Percentiles rank a stretch among this genome's conserved stretches.
These are phyloP conservation scores for Epinotia ramella DNA, from an alignment of 2,888 invertebrate species.

Conservation along the genomic window DNA sequence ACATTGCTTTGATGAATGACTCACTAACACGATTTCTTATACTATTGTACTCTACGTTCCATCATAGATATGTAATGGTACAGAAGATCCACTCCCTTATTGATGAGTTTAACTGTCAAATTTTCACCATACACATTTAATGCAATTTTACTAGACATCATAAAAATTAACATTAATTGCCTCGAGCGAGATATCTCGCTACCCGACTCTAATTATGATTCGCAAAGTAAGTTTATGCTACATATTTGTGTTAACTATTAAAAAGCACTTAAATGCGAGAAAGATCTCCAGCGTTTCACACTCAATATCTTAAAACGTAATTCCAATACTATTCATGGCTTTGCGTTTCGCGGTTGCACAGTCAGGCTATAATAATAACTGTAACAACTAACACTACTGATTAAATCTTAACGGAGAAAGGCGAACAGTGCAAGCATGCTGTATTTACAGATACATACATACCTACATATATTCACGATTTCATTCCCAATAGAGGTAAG, in stretches of 20 bases:
- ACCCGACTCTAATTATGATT: background rate
- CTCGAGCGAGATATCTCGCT: too few relatives aligned
- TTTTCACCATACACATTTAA: too few relatives aligned
- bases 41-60: background rate
- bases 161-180: too few relatives aligned
- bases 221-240: background rate
- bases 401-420: slow-evolving; percentile 32
- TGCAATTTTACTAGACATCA: too few relatives aligned
- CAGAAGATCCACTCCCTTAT: too few relatives aligned
- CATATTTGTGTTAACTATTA: background rate
- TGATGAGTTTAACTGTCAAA: too few relatives aligned
- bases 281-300: too few relatives aligned
- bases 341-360: slow-evolving; percentile 1
- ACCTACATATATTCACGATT: too few relatives aligned
- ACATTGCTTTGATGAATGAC: background rate
- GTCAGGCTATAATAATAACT: slow-evolving; percentile 1
- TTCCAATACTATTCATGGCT: too few relatives aligned
- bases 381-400: slow-evolving; percentile 32
- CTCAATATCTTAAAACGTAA: too few relatives aligned
- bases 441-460: background rate
- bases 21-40: slow-evolving; percentile 7
- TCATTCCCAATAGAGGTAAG: too few relatives aligned
- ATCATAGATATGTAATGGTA: background rate
- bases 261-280: too few relatives aligned
- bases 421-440: background rate